phyloP scores from a whole-genome alignment of 2,113 vertebrate genomes.

The Phrynocephalus versicolor region DNA sequence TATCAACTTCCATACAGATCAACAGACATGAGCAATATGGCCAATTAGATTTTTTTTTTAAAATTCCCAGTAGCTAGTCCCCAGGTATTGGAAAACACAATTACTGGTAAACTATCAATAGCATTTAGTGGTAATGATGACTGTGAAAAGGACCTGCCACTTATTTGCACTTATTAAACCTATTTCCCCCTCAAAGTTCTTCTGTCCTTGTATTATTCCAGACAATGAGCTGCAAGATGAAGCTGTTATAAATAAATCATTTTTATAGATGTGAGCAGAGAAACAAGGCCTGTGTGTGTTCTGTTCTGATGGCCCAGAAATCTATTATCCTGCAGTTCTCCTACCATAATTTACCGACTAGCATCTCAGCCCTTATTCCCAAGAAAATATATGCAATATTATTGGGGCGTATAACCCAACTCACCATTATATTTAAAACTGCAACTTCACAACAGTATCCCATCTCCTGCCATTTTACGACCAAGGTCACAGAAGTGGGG shows the following conservation, averaged over 20 bases:
- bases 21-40: accelerated
- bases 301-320: background rate
- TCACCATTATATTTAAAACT: too few species aligned
- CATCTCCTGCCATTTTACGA: too few species aligned
- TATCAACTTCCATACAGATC: accelerated
- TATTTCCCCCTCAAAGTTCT: background rate
- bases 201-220: background rate
- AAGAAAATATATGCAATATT: background rate
- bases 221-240: background rate
- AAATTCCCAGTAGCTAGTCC: too few species aligned
- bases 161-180: background rate
- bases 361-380: background rate
- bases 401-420: background rate
- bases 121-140: background rate
- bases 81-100: background rate
- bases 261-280: background rate
- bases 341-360: background rate
- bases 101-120: background rate
- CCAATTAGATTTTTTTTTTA: slow-evolving; percentile 16
- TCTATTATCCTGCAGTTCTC: background rate
- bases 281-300: background rate
- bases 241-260: slow-evolving; percentile 3
- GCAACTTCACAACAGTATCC: too few species aligned
- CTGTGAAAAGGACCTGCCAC: background rate
- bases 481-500: too few species aligned